Evolutionary conservation across 2,888 invertebrate genomes (phyloP).

Genomic region (Diaphora mendica): DNA sequence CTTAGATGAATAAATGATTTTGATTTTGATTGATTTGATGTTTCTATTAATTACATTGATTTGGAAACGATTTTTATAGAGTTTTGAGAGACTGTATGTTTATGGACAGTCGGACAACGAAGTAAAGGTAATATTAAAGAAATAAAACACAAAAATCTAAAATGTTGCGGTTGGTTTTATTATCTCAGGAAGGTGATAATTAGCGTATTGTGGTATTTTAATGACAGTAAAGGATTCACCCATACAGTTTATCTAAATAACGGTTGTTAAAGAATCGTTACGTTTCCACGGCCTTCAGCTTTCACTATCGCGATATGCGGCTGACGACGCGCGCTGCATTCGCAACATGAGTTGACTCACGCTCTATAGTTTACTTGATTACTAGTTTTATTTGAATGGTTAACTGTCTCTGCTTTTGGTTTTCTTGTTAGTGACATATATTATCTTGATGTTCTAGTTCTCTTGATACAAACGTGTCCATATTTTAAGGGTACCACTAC

Average conservation of each 20-base stretch:
- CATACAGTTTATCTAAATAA: constrained; percentile 43
- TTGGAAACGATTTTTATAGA: no score
- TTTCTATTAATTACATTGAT: no score
- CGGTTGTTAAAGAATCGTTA: constrained; percentile 55
- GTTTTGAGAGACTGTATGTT: no score
- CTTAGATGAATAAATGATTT: no score
- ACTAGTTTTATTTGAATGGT: constrained; percentile 29
- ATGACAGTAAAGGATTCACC: constrained; percentile 17
- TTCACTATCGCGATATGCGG: constrained; percentile 71
- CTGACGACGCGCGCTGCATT: constrained; percentile 40
- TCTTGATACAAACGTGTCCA: background rate
- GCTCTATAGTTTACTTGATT: constrained; percentile 32
- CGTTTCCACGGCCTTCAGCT: constrained; percentile 70
- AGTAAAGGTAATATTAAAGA: background rate
- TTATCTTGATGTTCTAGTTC: background rate
- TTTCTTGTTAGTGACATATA: background rate
- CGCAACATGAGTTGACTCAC: constrained; percentile 30
- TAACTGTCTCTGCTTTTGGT: constrained; percentile 9
- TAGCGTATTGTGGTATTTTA: background rate
- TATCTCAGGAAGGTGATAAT: background rate
- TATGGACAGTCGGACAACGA: background rate
- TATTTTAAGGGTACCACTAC: background rate
- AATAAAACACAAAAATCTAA: background rate
- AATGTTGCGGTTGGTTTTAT: background rate
- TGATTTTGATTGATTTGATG: no score